Base-by-base conservation (phyloP, 2,113 vertebrate genomes). In the Taurulus bubalis region DNA sequence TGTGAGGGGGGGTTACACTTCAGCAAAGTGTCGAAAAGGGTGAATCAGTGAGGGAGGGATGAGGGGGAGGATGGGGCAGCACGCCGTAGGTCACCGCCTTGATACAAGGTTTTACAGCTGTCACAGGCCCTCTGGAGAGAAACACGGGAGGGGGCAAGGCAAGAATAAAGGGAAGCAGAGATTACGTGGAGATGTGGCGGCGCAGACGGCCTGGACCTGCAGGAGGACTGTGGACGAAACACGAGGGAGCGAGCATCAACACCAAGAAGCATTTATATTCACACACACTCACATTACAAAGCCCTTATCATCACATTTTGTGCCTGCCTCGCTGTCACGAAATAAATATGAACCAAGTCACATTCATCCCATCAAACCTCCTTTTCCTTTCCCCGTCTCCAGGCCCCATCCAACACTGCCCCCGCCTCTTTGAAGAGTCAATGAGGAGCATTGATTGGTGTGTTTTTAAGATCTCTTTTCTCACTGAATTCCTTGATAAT, bases 61-160 rank as follows among this genome's bases (percentile, higher is more conserved):
- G 77, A 80, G 64, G 77, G 71, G 82, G 60, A 51, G 68, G 74
- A 85, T 24, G 62, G 79, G 84, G 80, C 80, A 42, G 72, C 32
- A 60, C 71, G 64, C 63, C 59, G 71, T 88, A 91, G 94, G 93
- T 94, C 94, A 93, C 71, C 84, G 88, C 89, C 85, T 92, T 77
- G 89, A 92, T 91, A 93, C 88, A 89, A 92, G 94, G 83, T 90
- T 93, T 94, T 94, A 93, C 93, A 94, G 91, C 93, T 93, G 93
- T 94, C 93, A 91, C 77, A 60, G 65, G 79, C 79, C 76, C 87
- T 90, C 86, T 75, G 82, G 85, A 88, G 84, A 83, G 90, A 84
- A 88, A 79, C 65, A 75, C 47, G 10, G 72, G 84, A 78, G 80
- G 81, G 73, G 58, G 77, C 20, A 59, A 84, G 30, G 45, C 36